phyloP scores from a whole-genome alignment of 2,888 invertebrate genomes.

The Ochropleura leucogaster region DNA sequence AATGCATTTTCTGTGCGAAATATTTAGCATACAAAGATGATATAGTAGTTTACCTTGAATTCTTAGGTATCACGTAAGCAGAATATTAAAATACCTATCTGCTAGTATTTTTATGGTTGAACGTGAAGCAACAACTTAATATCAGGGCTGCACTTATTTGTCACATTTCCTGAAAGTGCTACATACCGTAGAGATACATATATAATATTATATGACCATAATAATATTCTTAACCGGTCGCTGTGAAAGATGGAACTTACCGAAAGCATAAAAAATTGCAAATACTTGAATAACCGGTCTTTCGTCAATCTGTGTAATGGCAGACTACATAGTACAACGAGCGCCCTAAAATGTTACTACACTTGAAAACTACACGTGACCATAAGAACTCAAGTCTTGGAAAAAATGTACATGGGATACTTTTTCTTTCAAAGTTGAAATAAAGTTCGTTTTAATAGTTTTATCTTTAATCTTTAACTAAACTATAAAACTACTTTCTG shows the following conservation, averaged over 20 bases:
- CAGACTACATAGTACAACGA: conserved; percentile 2
- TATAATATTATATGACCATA: background rate
- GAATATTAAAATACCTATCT: background rate
- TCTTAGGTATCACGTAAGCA: background rate
- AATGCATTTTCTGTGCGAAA: background rate
- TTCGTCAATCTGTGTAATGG: conserved; percentile 42
- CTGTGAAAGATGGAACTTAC: conserved; percentile 12
- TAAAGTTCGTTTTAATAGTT: no score
- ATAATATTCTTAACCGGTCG: conserved; percentile 8
- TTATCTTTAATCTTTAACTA: no score
- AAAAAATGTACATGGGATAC: background rate
- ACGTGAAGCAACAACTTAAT: background rate
- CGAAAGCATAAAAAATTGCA: background rate
- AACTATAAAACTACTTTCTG: no score
- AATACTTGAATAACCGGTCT: conserved; percentile 50
- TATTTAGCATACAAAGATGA: background rate
- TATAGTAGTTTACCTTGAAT: conserved; percentile 2
- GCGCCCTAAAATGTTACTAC: conserved; percentile 36
- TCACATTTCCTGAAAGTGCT: background rate
- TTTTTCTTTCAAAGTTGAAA: no score
- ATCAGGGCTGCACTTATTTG: background rate
- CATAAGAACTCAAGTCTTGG: background rate
- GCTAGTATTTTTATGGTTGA: background rate
- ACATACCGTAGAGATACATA: background rate
- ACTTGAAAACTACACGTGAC: background rate